Percentiles rank a stretch among this genome's conserved stretches.
These are phyloP conservation scores for Melipona beecheii DNA, from an alignment of 2,888 invertebrate species.

Conservation along the genomic window DNA sequence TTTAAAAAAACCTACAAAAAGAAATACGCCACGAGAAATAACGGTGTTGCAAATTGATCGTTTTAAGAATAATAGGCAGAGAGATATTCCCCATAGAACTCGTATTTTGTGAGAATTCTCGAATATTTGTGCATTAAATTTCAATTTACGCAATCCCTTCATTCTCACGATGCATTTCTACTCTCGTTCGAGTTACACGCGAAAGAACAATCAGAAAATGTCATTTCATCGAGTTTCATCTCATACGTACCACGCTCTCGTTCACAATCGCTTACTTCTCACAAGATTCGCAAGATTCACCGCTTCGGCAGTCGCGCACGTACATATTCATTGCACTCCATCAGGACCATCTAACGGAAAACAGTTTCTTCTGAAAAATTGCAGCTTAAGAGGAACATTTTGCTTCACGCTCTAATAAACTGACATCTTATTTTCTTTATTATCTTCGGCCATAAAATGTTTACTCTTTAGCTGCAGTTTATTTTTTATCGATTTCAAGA, in stretches of 20 bases:
- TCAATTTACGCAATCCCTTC: not conserved
- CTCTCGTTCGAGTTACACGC: not conserved
- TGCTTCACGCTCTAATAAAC: not conserved
- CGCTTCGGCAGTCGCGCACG: constrained; percentile 57
- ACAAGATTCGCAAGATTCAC: constrained; percentile 57
- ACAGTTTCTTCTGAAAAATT: not conserved
- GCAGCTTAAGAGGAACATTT: constrained; percentile 17
- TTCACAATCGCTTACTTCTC: constrained; percentile 65
- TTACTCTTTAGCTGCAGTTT: constrained; percentile 16
- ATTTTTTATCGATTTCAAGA: not conserved
- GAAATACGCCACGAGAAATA: not conserved
- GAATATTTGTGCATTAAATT: not conserved
- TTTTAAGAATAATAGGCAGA: not conserved
- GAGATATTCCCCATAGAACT: not conserved
- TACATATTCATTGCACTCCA: constrained; percentile 51
- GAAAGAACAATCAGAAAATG: not conserved
- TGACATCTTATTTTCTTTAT: not conserved
- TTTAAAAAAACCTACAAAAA: not conserved
- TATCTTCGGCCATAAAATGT: not conserved
- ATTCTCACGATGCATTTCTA: not conserved
- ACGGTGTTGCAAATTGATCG: not conserved
- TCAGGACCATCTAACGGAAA: constrained; percentile 5
- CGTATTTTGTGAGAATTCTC: not conserved
- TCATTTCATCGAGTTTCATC: not conserved
- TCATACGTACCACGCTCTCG: constrained; percentile 53